A percentile compares a stretch with the other conserved stretches of the same genome.
These are phyloP conservation scores for Cydia pomonella DNA, from an alignment of 1,140 invertebrate genomes.

Conservation along the genomic window DNA sequence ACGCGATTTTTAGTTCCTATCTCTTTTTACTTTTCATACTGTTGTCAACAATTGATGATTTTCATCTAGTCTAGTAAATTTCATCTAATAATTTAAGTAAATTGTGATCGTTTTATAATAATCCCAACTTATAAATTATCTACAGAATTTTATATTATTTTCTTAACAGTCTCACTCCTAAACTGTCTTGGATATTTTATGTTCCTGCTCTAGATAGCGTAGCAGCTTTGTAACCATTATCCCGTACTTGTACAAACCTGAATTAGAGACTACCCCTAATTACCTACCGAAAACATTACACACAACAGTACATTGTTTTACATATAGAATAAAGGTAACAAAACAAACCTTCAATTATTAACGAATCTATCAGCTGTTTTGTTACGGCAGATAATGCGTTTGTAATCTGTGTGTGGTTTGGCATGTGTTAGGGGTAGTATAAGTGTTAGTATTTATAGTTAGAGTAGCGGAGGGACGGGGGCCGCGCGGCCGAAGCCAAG, in stretches of 20 bases:
- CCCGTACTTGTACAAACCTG: not conserved
- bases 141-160: too few relatives aligned
- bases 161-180: not conserved
- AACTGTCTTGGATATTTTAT: not conserved
- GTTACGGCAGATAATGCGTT: not conserved
- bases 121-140: too few relatives aligned
- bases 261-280: slow-evolving; percentile 22
- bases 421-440: slow-evolving; percentile 27
- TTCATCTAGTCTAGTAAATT: too few relatives aligned
- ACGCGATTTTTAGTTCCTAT: too few relatives aligned
- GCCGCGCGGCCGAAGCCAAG: slow-evolving; percentile 31
- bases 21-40: too few relatives aligned
- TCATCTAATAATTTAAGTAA: too few relatives aligned
- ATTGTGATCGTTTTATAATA: too few relatives aligned
- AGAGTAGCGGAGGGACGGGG: slow-evolving; percentile 55
- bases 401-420: slow-evolving; percentile 5
- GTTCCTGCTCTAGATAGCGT: not conserved
- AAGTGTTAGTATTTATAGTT: slow-evolving; percentile 40
- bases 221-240: not conserved
- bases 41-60: too few relatives aligned
- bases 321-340: not conserved
- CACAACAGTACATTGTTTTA: not conserved
- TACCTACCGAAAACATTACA: slow-evolving; percentile 21
- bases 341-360: slow-evolving; percentile 1
- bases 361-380: not conserved